These are phyloP conservation scores for Synchiropus splendidus DNA, from an alignment of 2,113 vertebrate genomes.

Conservation along the genomic window DNA sequence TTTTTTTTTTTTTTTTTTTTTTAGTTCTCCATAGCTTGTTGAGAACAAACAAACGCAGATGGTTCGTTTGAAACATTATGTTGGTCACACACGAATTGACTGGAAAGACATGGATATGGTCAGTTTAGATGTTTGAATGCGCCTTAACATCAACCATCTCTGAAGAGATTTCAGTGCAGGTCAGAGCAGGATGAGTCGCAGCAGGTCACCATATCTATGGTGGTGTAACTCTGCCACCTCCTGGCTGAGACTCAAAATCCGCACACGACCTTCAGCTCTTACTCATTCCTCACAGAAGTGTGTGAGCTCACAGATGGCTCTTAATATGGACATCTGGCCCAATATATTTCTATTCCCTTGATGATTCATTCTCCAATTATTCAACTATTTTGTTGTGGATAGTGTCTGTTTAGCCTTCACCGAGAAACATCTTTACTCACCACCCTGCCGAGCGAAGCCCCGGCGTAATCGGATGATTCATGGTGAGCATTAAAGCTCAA, in stretches of 20 bases:
- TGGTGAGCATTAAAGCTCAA: slow-evolving; percentile 6
- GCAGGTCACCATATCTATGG: no score
- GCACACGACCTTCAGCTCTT: slow-evolving; percentile 51
- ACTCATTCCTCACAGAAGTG: slow-evolving; percentile 52
- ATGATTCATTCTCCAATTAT: slow-evolving; percentile 49
- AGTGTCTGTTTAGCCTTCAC: slow-evolving; percentile 31
- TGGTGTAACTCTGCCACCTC: slow-evolving; percentile 48
- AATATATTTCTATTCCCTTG: slow-evolving; percentile 46
- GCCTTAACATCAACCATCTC: no score
- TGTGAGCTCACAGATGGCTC: slow-evolving; percentile 58
- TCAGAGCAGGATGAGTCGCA: no score
- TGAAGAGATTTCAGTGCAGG: no score
- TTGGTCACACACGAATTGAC: no score
- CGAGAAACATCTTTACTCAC: slow-evolving; percentile 40
- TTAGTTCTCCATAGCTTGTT: no score
- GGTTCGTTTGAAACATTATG: no score
- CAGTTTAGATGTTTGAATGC: no score
- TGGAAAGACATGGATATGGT: no score
- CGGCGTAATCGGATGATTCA: slow-evolving; percentile 32
- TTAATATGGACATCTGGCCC: slow-evolving; percentile 57
- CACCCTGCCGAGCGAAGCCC: slow-evolving; percentile 24
- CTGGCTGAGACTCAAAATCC: slow-evolving; percentile 26
- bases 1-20: no score
- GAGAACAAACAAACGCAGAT: no score
- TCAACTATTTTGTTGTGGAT: slow-evolving; percentile 32